Conservation (phyloP, 2,888 invertebrate species). For the Biston stratarius region DNA sequence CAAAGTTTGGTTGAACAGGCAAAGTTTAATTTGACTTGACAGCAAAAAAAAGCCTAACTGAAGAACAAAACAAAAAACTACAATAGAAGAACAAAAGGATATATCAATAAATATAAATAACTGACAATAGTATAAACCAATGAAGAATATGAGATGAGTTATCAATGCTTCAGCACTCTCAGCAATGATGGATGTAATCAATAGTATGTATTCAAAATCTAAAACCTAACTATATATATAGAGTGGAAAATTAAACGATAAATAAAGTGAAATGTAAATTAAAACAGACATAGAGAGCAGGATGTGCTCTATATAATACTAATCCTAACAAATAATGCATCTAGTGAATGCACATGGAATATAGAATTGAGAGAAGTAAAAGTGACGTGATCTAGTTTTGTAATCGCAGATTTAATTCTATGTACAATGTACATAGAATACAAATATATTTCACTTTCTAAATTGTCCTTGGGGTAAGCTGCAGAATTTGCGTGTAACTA, state of each 20-base stretch:
- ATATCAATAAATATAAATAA: neutral
- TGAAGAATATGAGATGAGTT: too few species aligned
- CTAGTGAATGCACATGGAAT: slow-evolving; percentile 38
- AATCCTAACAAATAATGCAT: slow-evolving; percentile 29
- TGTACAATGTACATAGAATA: slow-evolving; percentile 55
- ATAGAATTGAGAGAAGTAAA: slow-evolving; percentile 56
- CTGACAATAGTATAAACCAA: too few species aligned
- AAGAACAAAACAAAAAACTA: slow-evolving; percentile 2
- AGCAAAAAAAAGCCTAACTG: too few species aligned
- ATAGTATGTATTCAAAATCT: neutral
- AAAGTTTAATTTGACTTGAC: too few species aligned
- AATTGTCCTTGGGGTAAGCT: slow-evolving; percentile 34
- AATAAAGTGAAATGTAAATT: neutral
- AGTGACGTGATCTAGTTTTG: slow-evolving; percentile 55
- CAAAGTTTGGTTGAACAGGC: too few species aligned
- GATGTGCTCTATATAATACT: slow-evolving; percentile 19
- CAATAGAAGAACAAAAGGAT: neutral
- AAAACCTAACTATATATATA: neutral
- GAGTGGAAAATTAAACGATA: neutral
- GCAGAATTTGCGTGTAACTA: slow-evolving; percentile 8
- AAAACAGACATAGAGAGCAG: slow-evolving; percentile 24
- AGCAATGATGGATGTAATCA: neutral
- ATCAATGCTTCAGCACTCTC: too few species aligned
- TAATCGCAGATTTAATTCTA: slow-evolving; percentile 43
- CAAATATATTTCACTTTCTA: slow-evolving; percentile 58